Evolutionary conservation across 2,888 invertebrate genomes (phyloP), one percentile per base, ranked within the genome.

Genomic region (Hemistola chrysoprasaria): DNA sequence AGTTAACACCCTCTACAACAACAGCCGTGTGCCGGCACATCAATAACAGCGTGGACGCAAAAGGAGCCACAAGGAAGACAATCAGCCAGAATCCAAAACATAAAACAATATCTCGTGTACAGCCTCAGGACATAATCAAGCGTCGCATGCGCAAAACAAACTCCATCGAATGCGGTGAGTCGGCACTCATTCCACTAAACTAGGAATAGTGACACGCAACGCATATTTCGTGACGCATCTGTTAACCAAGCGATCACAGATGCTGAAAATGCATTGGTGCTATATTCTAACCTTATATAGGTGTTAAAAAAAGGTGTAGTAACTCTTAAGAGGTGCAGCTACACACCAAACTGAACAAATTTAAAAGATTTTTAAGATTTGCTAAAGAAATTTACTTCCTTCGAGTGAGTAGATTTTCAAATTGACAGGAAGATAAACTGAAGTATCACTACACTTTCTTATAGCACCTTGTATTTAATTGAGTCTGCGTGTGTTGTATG

Each of bases 161-260:
- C 78, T 84, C 85, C 86, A 85, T 79, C 80, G 63, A 86, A 85
- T 88, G 88, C 87, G 82, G 88, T 87, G 87, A 84, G 84, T 85
- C 86, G 85, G 87, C 87, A 84, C 86, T 84, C 86, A 88, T 87
- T 86, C 85, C 84, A 85, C 88, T 87, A 87, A 74, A 80, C 84
- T 85, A 82, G 64, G 48, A 38, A 50, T 41, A 63, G 67, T 71
- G 78, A 73, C 76, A 72, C 75, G 73, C 77, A 81, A 84, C 80
- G 79, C 82, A 84, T 77, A 64, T 79, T 82, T 84, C 79, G 79
- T 81, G 72, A 65, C 65, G 72, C 62, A 78, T 65, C 72, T 71
- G 67, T 29, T 57, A 77, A 74, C 65, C 60, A 58, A 59, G 59
- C 49, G 53, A 50, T 63, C 64, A 68, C 59, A 42, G 63, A 69